phyloP scores from a whole-genome alignment of 1,140 invertebrate genomes.

The Reticulitermes speratus region DNA sequence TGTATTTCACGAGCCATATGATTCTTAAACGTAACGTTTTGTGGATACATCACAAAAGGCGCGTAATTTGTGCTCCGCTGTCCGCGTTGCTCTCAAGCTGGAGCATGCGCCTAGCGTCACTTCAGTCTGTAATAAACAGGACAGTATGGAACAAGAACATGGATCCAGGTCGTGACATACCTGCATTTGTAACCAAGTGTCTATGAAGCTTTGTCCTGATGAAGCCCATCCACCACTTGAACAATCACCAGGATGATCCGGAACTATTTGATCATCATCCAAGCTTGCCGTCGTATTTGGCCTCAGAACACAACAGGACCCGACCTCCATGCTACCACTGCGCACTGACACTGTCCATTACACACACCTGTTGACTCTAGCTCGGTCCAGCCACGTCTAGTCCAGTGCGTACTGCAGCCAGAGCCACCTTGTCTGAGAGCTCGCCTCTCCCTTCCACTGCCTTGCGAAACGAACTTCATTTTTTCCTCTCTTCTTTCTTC shows the following conservation, averaged over 20 bases:
- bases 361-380: not conserved
- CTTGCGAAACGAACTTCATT: not conserved
- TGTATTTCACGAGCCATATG: no score
- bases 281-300: not conserved
- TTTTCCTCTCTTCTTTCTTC: not conserved
- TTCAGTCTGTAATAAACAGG: not conserved
- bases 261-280: conserved; percentile 31
- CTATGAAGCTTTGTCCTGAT: conserved; percentile 23
- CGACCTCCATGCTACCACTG: conserved; percentile 24
- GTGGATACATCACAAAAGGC: no score
- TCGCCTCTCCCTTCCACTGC: not conserved
- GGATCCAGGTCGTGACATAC: not conserved
- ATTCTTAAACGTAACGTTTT: no score
- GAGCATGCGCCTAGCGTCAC: no score
- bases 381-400: not conserved
- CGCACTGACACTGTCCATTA: not conserved
- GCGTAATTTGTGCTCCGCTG: no score
- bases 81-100: no score
- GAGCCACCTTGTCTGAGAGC: not conserved
- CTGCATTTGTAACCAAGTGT: conserved; percentile 33
- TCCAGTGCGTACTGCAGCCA: not conserved
- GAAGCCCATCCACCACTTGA: not conserved
- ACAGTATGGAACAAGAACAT: no score
- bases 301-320: conserved; percentile 28
- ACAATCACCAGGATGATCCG: conserved; percentile 28